These are phyloP conservation scores for Hippoglossus hippoglossus DNA, from an alignment of 2,797 vertebrate genomes.

Conservation along the genomic window DNA sequence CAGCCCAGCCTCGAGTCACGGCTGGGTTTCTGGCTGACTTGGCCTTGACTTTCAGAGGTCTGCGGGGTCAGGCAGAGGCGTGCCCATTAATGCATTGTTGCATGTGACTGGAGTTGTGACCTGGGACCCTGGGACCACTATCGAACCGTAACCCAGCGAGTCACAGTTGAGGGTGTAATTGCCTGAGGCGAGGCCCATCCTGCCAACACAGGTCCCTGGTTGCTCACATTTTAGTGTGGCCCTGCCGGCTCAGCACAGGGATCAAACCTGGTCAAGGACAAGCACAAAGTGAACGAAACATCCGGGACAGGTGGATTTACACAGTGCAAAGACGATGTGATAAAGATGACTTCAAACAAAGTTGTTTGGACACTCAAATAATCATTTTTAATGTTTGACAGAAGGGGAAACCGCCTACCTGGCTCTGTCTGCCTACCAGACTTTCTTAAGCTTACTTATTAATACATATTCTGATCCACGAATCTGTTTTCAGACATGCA, in stretches of 20 bases:
- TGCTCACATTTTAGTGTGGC: slow-evolving; percentile 31
- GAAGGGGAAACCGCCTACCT: not conserved
- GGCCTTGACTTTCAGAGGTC: slow-evolving; percentile 52
- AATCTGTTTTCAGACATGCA: too few relatives aligned
- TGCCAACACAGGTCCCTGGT: slow-evolving; percentile 44
- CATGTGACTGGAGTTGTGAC: slow-evolving; percentile 61
- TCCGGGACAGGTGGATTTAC: slow-evolving; percentile 2
- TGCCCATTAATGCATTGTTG: slow-evolving; percentile 53
- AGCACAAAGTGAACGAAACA: slow-evolving; percentile 50
- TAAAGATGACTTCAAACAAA: not conserved
- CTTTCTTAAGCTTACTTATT: slow-evolving; percentile 5
- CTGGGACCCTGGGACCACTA: slow-evolving; percentile 46
- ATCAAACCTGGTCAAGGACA: slow-evolving; percentile 54
- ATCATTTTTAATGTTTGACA: not conserved
- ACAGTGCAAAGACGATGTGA: slow-evolving; percentile 2
- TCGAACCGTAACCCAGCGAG: slow-evolving; percentile 59
- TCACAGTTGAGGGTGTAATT: slow-evolving; percentile 45
- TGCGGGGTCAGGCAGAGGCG: slow-evolving; percentile 35
- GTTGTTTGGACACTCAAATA: not conserved
- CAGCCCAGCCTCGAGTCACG: slow-evolving; percentile 47
- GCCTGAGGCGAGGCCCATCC: slow-evolving; percentile 39
- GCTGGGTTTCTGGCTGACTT: slow-evolving; percentile 65
- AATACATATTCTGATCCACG: not conserved
- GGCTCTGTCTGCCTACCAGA: not conserved
- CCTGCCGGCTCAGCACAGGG: slow-evolving; percentile 56